Evolutionary conservation across 2,113 vertebrate genomes (phyloP).

Genomic region (Clarias magur): DNA sequence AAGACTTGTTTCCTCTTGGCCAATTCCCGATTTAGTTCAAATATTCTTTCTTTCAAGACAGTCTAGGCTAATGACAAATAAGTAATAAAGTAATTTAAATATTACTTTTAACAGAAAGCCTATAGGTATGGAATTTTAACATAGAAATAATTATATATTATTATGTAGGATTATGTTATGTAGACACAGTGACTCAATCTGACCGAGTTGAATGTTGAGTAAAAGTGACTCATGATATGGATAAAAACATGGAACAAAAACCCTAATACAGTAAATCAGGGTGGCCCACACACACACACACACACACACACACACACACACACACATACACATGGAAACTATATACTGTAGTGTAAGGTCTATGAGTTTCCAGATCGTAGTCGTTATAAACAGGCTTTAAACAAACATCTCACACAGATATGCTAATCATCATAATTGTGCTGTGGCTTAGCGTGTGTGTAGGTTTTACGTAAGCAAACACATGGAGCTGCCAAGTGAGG

Average conservation of each 20-base stretch:
- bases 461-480: slow-evolving; percentile 23
- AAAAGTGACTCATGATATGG: not conserved
- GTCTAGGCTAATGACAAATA: not conserved
- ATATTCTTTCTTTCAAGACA: not conserved
- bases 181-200: not conserved
- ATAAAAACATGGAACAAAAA: not conserved
- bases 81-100: not conserved
- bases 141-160: not conserved
- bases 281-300: too few species aligned
- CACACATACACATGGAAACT: too few species aligned
- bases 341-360: not conserved
- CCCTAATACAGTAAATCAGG: not conserved
- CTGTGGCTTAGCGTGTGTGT: not conserved
- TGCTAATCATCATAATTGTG: not conserved
- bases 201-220: not conserved
- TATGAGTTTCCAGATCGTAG: not conserved
- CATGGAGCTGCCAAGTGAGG: slow-evolving; percentile 12
- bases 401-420: not conserved
- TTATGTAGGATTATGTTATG: not conserved
- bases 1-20: not conserved
- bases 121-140: not conserved
- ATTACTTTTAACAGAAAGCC: not conserved
- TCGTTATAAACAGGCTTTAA: not conserved
- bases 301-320: too few species aligned
- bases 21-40: not conserved